A percentile compares a stretch with the other conserved stretches of the same genome.
Evolutionary conservation across 2,113 vertebrate genomes (phyloP).

Genomic region (Misgurnus mizolepis): DNA sequence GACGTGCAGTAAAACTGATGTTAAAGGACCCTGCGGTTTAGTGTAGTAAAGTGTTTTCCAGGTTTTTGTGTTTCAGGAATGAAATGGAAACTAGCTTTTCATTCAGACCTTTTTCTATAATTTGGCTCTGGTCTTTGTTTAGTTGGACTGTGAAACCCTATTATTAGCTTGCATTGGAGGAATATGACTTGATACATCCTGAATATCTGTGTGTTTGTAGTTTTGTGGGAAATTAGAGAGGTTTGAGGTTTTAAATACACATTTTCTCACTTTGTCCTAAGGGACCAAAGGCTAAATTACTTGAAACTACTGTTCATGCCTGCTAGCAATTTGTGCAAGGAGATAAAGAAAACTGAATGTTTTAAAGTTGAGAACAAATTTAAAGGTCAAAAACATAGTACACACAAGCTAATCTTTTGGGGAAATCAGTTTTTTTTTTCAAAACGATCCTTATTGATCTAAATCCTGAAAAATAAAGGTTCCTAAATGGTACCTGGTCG

Average conservation of each 20-base stretch:
- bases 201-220: conserved; percentile 68
- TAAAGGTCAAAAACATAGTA: not conserved
- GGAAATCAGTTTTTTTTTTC: no score
- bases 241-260: conserved; percentile 54
- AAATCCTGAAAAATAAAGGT: no score
- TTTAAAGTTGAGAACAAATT: not conserved
- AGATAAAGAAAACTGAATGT: not conserved
- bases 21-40: not conserved
- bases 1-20: no score
- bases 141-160: conserved; percentile 46
- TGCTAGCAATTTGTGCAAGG: conserved; percentile 11
- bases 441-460: no score
- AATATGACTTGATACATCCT: conserved; percentile 63
- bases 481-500: no score
- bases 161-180: conserved; percentile 59
- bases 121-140: conserved; percentile 42
- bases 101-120: conserved; percentile 15
- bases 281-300: conserved; percentile 3
- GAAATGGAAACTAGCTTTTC: conserved; percentile 35
- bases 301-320: conserved; percentile 1
- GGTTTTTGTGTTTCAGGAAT: conserved; percentile 17
- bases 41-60: not conserved
- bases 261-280: conserved; percentile 37
- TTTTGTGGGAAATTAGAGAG: conserved; percentile 63
- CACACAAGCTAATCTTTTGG: not conserved